These are phyloP conservation scores for Reticulitermes speratus DNA, from an alignment of 1,140 invertebrate genomes.

Conservation along the genomic window DNA sequence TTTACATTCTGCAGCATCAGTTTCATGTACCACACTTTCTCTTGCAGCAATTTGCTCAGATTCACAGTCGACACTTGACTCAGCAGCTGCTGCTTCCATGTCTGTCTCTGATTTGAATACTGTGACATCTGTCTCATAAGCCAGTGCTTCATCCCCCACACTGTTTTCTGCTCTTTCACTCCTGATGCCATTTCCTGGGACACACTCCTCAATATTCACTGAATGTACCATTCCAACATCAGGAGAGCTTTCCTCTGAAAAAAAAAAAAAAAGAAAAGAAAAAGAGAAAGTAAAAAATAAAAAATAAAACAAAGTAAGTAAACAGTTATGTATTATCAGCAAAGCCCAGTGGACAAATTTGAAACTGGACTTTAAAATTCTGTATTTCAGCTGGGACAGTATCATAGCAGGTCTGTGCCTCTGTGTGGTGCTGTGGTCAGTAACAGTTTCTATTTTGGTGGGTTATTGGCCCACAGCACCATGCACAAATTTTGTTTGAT, in stretches of 20 bases:
- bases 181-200: neutral
- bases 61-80: neutral
- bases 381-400: too few relatives aligned
- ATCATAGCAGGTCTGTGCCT: too few relatives aligned
- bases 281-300: too few relatives aligned
- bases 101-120: neutral
- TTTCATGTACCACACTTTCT: neutral
- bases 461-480: too few relatives aligned
- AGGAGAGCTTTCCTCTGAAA: neutral
- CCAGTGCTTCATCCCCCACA: neutral
- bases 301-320: neutral
- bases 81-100: neutral
- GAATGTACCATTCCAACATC: neutral
- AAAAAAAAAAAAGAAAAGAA: neutral
- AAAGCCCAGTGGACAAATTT: too few relatives aligned
- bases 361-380: too few relatives aligned
- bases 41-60: neutral
- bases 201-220: neutral
- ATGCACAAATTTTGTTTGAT: too few relatives aligned
- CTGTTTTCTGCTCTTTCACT: neutral
- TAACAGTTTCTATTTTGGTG: too few relatives aligned
- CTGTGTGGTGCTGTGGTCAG: too few relatives aligned
- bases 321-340: too few relatives aligned
- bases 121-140: neutral
- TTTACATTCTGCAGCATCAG: neutral